A percentile compares a stretch with the other conserved stretches of the same genome.
phyloP scores from a whole-genome alignment of 2,888 invertebrate genomes.

The Mythimna ferrago region DNA sequence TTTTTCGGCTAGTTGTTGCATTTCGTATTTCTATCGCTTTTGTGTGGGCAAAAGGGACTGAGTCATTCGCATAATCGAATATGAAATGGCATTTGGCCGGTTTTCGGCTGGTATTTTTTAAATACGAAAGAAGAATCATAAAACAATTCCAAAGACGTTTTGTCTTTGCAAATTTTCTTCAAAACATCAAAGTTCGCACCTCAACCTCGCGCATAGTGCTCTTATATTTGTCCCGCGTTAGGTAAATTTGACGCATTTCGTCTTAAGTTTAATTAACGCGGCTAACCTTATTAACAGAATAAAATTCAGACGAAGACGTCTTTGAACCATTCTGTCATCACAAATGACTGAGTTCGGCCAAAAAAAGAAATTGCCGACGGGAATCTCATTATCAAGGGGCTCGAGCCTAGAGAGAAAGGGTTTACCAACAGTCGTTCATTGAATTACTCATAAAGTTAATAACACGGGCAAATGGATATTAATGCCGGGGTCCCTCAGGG shows the following conservation, averaged over 20 bases:
- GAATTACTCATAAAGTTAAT: constrained; percentile 44
- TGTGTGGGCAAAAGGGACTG: no score
- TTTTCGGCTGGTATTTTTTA: no score
- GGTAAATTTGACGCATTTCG: constrained; percentile 59
- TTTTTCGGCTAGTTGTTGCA: no score
- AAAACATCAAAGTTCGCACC: constrained; percentile 28
- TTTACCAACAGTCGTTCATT: constrained; percentile 21
- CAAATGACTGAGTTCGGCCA: constrained; percentile 25
- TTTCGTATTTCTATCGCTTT: no score
- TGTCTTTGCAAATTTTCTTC: no score
- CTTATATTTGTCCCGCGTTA: constrained; percentile 49
- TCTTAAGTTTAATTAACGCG: constrained; percentile 65
- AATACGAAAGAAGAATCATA: no score
- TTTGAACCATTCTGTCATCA: constrained; percentile 37
- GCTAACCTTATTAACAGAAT: constrained; percentile 65
- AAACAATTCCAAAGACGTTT: no score
- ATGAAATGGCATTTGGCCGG: no score
- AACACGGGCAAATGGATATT: background rate
- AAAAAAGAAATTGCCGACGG: constrained; percentile 47
- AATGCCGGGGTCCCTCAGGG: no score
- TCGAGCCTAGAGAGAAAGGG: constrained; percentile 16
- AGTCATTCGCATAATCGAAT: no score
- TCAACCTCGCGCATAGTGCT: background rate
- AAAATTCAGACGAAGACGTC: constrained; percentile 53
- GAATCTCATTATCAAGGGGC: constrained; percentile 45